phyloP scores from a whole-genome alignment of 2,797 vertebrate genomes.

The Anniella stebbinsi region DNA sequence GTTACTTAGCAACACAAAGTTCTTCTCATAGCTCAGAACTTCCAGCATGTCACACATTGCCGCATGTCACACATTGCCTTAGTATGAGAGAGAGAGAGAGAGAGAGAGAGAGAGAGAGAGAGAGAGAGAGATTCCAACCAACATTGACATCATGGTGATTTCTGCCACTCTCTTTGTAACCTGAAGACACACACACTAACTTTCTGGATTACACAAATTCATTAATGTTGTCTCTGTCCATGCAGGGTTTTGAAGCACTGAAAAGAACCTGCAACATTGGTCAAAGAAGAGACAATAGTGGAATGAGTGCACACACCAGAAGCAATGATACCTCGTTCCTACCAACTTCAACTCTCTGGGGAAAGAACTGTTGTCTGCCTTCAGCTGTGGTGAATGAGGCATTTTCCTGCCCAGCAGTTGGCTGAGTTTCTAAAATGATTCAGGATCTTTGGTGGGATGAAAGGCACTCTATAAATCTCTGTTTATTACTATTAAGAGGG shows the following conservation, averaged over 20 bases:
- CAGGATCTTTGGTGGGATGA: conserved; percentile 37
- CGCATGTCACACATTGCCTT: too few species aligned
- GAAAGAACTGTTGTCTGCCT: not conserved
- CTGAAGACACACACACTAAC: not conserved
- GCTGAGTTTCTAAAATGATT: conserved; percentile 48
- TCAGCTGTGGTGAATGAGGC: not conserved
- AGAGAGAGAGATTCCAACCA: too few species aligned
- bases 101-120: too few species aligned
- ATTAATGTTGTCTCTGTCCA: not conserved
- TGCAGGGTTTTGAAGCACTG: too few species aligned
- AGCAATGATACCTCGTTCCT: not conserved
- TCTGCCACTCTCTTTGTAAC: too few species aligned
- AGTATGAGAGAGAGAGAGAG: too few species aligned
- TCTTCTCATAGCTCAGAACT: too few species aligned
- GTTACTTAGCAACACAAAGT: too few species aligned
- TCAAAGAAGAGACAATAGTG: not conserved
- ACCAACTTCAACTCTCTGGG: not conserved
- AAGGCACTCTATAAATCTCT: conserved; percentile 52
- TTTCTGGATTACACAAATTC: not conserved
- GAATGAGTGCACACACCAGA: not conserved
- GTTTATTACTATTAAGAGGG: conserved; percentile 55
- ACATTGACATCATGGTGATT: too few species aligned
- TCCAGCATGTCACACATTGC: too few species aligned
- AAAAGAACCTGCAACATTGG: not conserved
- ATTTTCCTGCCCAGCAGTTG: conserved; percentile 6